Evolutionary conservation across 2,113 vertebrate species (phyloP).

Genomic region (Ochotona princeps): DNA sequence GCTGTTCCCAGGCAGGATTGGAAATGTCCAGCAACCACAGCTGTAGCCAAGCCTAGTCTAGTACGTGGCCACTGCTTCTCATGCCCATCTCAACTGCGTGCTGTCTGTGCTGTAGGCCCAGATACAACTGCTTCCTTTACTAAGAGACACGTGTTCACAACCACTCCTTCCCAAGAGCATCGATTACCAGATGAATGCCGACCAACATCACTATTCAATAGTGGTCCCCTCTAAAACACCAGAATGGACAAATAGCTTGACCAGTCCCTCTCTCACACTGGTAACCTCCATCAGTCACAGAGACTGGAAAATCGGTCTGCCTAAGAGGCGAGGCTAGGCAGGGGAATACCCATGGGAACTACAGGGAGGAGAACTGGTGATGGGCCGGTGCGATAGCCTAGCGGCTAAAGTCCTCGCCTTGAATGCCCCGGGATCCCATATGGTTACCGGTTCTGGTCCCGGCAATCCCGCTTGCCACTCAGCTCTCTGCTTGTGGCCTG

Average conservation of each 20-base stretch:
- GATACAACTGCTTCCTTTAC: background rate
- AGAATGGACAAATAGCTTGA: slow-evolving; percentile 32
- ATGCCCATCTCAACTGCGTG: background rate
- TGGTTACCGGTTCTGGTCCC: too few relatives aligned
- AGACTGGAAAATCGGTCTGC: background rate
- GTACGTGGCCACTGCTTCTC: background rate
- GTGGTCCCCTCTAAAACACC: background rate
- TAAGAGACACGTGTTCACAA: background rate
- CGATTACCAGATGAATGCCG: slow-evolving; percentile 57
- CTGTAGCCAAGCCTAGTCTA: background rate
- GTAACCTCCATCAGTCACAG: background rate
- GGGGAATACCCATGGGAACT: background rate
- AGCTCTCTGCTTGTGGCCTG: too few relatives aligned
- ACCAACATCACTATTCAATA: background rate
- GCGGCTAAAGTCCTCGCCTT: too few relatives aligned
- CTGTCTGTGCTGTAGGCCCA: background rate
- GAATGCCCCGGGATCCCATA: too few relatives aligned
- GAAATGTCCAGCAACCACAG: background rate
- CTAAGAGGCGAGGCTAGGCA: background rate
- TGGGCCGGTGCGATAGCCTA: too few relatives aligned
- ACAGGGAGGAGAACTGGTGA: background rate
- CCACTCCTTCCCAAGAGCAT: background rate
- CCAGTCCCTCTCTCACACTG: background rate
- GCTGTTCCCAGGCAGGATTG: background rate
- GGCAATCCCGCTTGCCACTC: too few relatives aligned